Conservation (phyloP, 1,140 invertebrate species). For the Drosophila bipectinata region DNA sequence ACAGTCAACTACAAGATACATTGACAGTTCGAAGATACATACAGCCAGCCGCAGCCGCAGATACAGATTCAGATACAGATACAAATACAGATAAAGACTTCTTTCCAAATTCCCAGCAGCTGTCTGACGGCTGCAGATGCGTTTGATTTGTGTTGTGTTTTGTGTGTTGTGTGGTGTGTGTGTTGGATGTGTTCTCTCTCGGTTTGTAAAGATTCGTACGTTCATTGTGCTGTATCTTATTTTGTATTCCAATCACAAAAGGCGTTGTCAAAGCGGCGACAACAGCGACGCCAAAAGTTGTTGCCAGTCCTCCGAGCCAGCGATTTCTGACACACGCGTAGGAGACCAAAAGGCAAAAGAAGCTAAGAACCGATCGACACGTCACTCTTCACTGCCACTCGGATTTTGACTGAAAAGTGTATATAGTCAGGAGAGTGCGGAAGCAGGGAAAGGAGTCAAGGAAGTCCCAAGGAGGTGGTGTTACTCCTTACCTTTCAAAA, state of each 20-base stretch:
- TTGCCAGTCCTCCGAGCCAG: slow-evolving; percentile 56
- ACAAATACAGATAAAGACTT: slow-evolving; percentile 45
- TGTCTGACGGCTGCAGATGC: slow-evolving; percentile 68
- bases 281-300: slow-evolving; percentile 72
- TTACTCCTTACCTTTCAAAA: not conserved
- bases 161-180: not conserved
- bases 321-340: slow-evolving; percentile 47
- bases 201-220: slow-evolving; percentile 50
- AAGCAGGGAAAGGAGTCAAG: not conserved
- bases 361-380: slow-evolving; percentile 70
- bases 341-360: slow-evolving; percentile 29
- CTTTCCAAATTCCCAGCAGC: slow-evolving; percentile 71
- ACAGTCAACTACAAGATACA: slow-evolving; percentile 35
- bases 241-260: slow-evolving; percentile 81
- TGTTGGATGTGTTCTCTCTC: slow-evolving; percentile 13
- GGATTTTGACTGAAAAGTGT: not conserved
- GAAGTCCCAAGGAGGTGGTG: slow-evolving; percentile 5
- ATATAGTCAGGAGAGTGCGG: not conserved
- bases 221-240: slow-evolving; percentile 61
- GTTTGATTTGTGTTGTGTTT: slow-evolving; percentile 70
- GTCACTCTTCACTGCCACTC: slow-evolving; percentile 41
- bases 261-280: slow-evolving; percentile 77
- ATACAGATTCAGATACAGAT: slow-evolving; percentile 6
- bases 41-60: slow-evolving; percentile 5
- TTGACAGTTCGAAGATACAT: slow-evolving; percentile 25